These are phyloP conservation scores for Heliopora coerulea DNA, from an alignment of 92 coral and sea anemone species.

Conservation along the genomic window DNA sequence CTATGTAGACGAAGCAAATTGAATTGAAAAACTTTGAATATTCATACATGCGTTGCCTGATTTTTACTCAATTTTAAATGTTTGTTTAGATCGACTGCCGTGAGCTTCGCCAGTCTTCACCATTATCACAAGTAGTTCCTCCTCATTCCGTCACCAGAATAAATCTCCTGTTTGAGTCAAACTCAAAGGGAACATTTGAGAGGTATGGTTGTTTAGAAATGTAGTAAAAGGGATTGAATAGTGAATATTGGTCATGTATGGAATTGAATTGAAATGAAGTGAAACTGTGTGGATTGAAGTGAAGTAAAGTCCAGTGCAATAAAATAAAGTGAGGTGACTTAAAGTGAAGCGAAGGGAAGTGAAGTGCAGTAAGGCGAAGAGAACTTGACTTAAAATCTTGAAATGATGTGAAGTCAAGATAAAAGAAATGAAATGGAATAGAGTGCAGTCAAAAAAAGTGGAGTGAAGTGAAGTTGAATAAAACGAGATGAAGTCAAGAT, in stretches of 20 bases:
- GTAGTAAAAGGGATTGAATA: background rate
- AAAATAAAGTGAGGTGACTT: background rate
- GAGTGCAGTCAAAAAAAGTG: background rate
- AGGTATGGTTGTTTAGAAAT: constrained; percentile 52
- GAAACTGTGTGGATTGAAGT: background rate
- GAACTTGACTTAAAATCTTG: background rate
- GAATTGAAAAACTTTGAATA: no score
- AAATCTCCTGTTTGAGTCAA: constrained; percentile 92
- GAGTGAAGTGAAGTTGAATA: background rate
- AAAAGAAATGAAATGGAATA: background rate
- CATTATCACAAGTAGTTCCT: constrained; percentile 93
- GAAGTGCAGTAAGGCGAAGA: background rate
- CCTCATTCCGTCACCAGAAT: constrained; percentile 85
- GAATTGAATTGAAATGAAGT: background rate
- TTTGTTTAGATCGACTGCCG: constrained; percentile 85
- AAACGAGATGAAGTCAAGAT: background rate
- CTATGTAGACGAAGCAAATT: no score
- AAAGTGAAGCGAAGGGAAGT: background rate
- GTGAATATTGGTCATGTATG: background rate
- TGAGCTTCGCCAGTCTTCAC: constrained; percentile 95
- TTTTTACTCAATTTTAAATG: constrained; percentile 14
- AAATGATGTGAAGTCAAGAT: background rate
- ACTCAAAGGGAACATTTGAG: constrained; percentile 88
- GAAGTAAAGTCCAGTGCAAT: background rate
- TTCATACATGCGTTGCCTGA: no score